Conservation (phyloP, 2,888 invertebrate genomes). For the Lymantria monacha region DNA sequence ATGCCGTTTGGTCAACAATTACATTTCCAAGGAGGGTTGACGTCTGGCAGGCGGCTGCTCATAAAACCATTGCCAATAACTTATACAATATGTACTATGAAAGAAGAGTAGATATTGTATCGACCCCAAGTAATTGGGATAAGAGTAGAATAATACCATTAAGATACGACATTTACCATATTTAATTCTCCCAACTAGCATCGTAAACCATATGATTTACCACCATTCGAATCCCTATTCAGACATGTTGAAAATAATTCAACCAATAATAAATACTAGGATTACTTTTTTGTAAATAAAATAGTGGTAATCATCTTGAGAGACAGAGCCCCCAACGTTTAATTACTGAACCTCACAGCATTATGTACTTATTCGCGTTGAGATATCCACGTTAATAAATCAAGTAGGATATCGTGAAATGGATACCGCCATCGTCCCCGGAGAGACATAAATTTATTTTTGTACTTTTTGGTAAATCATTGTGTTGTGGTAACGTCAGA, state of each 20-base stretch:
- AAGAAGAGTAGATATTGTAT: no score
- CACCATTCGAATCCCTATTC: background rate
- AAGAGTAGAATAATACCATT: background rate
- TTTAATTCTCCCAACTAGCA: constrained; percentile 2
- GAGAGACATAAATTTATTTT: constrained; percentile 75
- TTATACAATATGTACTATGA: no score
- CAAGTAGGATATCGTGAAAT: constrained; percentile 77
- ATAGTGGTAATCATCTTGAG: constrained; percentile 19
- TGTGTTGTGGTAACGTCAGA: constrained; percentile 52
- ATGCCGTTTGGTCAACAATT: no score
- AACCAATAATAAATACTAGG: constrained; percentile 15
- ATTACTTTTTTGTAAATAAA: constrained; percentile 11
- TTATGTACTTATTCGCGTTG: constrained; percentile 58
- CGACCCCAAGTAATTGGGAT: background rate
- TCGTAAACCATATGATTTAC: constrained; percentile 2
- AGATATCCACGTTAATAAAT: constrained; percentile 72
- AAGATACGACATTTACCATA: background rate
- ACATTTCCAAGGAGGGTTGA: no score
- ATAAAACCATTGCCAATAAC: no score
- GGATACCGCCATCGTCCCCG: constrained; percentile 69
- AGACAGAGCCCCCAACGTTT: constrained; percentile 50
- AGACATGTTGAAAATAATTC: constrained; percentile 16
- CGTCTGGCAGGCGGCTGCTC: no score
- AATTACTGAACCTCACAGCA: constrained; percentile 57
- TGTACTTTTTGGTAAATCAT: constrained; percentile 70